These are phyloP conservation scores for Knipowitschia caucasica DNA, from an alignment of 2,797 vertebrate genomes.

Conservation along the genomic window DNA sequence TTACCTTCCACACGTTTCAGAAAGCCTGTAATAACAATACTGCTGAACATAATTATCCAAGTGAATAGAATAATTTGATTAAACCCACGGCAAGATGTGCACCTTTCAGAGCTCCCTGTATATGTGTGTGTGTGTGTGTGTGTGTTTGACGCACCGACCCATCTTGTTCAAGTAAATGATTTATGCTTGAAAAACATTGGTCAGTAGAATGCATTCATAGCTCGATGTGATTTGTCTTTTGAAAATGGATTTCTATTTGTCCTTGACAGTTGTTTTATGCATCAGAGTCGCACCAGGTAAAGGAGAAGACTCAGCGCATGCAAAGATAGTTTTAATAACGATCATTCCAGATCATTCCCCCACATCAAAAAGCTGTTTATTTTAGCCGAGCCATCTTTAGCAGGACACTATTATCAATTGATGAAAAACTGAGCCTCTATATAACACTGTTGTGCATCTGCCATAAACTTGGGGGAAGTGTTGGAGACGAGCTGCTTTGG, in stretches of 20 bases:
- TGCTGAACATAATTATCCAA: no score
- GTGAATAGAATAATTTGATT: no score
- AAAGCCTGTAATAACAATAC: no score
- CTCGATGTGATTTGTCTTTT: constrained; percentile 11
- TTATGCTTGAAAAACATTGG: constrained; percentile 15
- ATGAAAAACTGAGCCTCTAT: no score
- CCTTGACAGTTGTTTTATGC: constrained; percentile 26
- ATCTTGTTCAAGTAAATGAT: constrained; percentile 28
- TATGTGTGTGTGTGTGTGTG: no score
- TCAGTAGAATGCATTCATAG: constrained; percentile 5
- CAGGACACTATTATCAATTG: no score
- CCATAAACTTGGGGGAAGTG: neutral
- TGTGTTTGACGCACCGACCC: neutral
- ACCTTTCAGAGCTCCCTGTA: no score
- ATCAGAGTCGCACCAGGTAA: neutral
- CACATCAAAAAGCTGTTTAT: constrained; percentile 15
- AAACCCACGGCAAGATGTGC: no score
- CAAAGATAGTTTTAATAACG: neutral
- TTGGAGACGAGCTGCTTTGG: no score
- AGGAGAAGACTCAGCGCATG: neutral
- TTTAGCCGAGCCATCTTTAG: neutral
- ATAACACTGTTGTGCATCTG: neutral
- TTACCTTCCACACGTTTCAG: no score
- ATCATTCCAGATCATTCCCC: constrained; percentile 1
- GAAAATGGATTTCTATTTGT: constrained; percentile 18